Evolutionary conservation across 2,888 invertebrate genomes (phyloP), one percentile per base, ranked within the genome.

Genomic region (Electrophaes corylata): DNA sequence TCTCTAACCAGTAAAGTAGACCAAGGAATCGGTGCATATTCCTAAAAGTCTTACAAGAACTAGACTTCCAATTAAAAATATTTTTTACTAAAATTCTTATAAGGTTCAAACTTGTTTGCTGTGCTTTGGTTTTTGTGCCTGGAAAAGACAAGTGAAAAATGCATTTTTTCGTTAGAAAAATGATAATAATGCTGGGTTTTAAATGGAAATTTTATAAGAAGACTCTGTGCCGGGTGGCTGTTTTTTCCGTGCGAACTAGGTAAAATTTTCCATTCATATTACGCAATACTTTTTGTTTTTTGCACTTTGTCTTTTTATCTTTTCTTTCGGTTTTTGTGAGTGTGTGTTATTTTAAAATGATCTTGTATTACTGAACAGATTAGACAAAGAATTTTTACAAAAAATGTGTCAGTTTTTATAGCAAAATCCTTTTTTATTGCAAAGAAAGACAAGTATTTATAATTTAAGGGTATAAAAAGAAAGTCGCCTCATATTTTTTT

Each of bases 131-230:
- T 72, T 73, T 72, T 78, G 69, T 60, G 71, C 57, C 71, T 48
- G 76, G 60, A 54, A 47, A 50, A 56, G 54, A 48, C 18, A 54
- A 62, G 52, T 63, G 66, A 75, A 75, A 76, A 79, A 77, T 75
- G 75, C 71, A 83, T 86, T 90, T 91, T 86, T 91, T 86, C 72
- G 79, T 81, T 83, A 87, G 86, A 91, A 91, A 91, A 91, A 91
- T 78, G 91, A 91, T 91, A 90, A 88, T 88, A 88, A 88, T 82
- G 77, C 78, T 75, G 76, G 73, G 74, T 91, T 91, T 91, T 89
- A 91, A 87, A 86, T 82, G 91, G 91, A 91, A 91, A 88, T 91
- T 91, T 91, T 91, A 91, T 86, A 87, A 84, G 82, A 76, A 58
- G 84, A 72, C 79, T 72, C 70, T 65, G 83, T 62, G 75, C 78